Percentiles rank a stretch among this genome's conserved stretches.
phyloP scores from a whole-genome alignment of 2,888 invertebrate species.

The Drosophila hamatofila region DNA sequence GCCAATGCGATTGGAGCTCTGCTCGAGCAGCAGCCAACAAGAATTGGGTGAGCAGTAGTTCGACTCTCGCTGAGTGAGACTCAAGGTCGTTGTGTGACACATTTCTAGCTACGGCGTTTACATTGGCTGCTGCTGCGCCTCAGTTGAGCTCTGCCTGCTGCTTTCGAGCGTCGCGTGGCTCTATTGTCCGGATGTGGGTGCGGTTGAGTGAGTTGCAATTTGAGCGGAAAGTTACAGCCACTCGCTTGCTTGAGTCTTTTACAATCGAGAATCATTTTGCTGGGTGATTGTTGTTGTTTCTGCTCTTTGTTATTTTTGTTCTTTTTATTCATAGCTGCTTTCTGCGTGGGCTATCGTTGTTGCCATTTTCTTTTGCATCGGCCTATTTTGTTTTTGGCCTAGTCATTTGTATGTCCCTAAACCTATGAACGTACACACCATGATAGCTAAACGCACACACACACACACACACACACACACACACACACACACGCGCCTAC shows the following conservation, averaged over 20 bases:
- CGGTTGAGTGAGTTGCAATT: conserved; percentile 65
- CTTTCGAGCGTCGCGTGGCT: conserved; percentile 28
- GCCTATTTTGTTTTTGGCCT: conserved; percentile 58
- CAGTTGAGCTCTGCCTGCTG: conserved; percentile 28
- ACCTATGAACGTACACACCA: conserved; percentile 46
- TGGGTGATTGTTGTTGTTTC: conserved; percentile 16
- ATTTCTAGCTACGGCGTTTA: conserved; percentile 65
- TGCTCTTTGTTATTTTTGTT: neutral
- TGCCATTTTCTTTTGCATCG: conserved; percentile 30
- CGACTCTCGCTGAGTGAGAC: conserved; percentile 52
- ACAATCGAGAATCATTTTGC: conserved; percentile 25
- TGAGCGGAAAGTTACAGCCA: conserved; percentile 34
- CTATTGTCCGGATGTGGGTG: conserved; percentile 58
- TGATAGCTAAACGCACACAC: conserved; percentile 24
- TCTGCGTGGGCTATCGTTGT: conserved; percentile 28
- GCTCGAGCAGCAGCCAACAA: conserved; percentile 26
- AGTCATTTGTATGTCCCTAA: conserved; percentile 71
- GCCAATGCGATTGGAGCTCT: conserved; percentile 5
- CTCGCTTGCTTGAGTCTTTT: conserved; percentile 35
- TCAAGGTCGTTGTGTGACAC: conserved; percentile 78
- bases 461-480: conserved; percentile 16
- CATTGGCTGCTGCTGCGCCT: conserved; percentile 55
- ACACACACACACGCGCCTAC: conserved; percentile 3
- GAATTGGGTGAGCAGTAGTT: conserved; percentile 38
- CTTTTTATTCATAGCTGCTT: neutral